Percentiles rank a stretch among this genome's conserved stretches.
These are phyloP conservation scores for Callitettix versicolor DNA, from an alignment of 1,140 invertebrate species.

Conservation along the genomic window DNA sequence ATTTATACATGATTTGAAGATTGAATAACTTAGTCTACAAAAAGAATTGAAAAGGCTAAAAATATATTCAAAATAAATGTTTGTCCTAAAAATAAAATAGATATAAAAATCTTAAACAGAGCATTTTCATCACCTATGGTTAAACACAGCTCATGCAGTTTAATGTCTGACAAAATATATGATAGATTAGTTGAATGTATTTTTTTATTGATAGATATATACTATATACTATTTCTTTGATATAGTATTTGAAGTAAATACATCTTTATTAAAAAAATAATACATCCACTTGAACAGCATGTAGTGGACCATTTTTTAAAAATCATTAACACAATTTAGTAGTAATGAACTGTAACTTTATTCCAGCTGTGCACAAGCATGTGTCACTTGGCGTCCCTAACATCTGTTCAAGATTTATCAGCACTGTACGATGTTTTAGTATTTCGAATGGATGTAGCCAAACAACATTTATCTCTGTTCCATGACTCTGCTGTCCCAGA, in stretches of 20 bases:
- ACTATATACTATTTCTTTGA: background rate
- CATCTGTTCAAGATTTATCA: background rate
- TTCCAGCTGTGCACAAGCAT: constrained; percentile 1
- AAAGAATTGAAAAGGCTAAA: too few species aligned
- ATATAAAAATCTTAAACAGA: too few species aligned
- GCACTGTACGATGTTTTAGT: background rate
- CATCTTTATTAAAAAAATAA: background rate
- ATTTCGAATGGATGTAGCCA: background rate
- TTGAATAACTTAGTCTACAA: too few species aligned
- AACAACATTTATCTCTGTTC: constrained; percentile 6
- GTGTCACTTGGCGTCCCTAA: constrained; percentile 2
- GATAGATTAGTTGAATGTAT: background rate
- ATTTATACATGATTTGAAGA: too few species aligned
- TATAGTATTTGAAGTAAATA: background rate
- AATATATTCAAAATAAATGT: too few species aligned
- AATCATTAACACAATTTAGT: background rate
- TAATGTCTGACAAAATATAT: background rate
- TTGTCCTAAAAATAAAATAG: too few species aligned
- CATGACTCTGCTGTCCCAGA: background rate
- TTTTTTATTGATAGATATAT: background rate
- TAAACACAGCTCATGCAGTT: too few species aligned
- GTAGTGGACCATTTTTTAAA: background rate
- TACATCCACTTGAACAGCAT: background rate
- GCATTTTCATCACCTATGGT: too few species aligned
- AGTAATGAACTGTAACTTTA: background rate